Evolutionary conservation across 2,888 invertebrate species (phyloP).

Genomic region (Uropetala carovei): DNA sequence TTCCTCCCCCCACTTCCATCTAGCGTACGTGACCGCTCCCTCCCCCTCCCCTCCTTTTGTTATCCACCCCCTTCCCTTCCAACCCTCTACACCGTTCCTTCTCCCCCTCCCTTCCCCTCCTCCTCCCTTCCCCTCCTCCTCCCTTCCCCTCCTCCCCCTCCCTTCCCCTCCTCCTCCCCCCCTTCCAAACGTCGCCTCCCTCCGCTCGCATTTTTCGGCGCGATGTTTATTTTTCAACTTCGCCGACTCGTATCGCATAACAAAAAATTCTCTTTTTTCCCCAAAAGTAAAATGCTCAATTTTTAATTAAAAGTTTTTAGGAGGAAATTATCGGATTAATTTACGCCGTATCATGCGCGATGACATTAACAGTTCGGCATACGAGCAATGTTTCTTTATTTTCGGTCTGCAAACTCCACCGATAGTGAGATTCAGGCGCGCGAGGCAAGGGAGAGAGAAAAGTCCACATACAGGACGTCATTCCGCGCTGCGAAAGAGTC

Average conservation of each 20-base stretch:
- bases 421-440: background rate
- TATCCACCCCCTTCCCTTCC: background rate
- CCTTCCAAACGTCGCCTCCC: too few relatives aligned
- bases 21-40: background rate
- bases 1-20: background rate
- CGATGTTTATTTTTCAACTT: constrained; percentile 10
- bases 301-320: background rate
- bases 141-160: background rate
- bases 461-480: background rate
- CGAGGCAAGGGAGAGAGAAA: background rate
- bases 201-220: background rate
- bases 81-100: background rate
- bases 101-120: background rate
- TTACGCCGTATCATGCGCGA: background rate
- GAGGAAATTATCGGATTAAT: background rate
- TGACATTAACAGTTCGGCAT: background rate
- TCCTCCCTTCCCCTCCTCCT: background rate
- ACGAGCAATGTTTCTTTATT: background rate
- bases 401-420: background rate
- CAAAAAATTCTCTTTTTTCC: background rate
- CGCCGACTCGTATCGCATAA: background rate
- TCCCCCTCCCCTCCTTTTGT: background rate
- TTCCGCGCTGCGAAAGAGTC: background rate
- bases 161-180: too few relatives aligned
- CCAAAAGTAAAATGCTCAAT: background rate